Evolutionary conservation across 1,140 invertebrate genomes (phyloP).

Genomic region (Caligus rogercresseyi): DNA sequence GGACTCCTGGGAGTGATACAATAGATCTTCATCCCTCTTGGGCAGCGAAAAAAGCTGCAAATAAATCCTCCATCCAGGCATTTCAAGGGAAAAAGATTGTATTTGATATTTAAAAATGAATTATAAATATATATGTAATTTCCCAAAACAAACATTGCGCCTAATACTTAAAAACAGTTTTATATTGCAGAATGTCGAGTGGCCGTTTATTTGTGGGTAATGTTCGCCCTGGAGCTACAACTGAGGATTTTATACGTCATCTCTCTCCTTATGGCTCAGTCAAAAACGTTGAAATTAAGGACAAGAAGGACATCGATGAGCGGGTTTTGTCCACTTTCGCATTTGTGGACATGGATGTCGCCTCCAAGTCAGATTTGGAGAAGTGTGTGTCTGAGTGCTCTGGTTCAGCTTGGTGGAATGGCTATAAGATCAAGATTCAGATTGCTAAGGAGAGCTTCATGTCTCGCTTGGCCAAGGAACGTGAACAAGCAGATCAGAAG

Average conservation of each 20-base stretch:
- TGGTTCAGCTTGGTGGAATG: not conserved
- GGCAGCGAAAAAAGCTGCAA: conserved; percentile 11
- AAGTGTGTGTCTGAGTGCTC: not conserved
- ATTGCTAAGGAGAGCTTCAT: conserved; percentile 8
- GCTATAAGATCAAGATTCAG: conserved; percentile 6
- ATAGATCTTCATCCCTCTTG: conserved; percentile 8
- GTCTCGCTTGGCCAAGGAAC: not conserved
- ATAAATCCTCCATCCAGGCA: conserved; percentile 3
- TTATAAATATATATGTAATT: not conserved
- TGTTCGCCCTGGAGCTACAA: not conserved
- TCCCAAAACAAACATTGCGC: not conserved
- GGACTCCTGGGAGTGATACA: not conserved
- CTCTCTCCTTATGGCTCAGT: not conserved
- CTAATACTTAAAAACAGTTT: not conserved
- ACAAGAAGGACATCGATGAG: conserved; percentile 11
- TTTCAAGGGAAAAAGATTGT: conserved; percentile 13
- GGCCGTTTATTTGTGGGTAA: conserved; percentile 6
- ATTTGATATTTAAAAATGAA: conserved; percentile 1
- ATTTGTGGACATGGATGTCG: not conserved
- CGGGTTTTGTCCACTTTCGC: conserved; percentile 5
- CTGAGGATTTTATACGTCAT: not conserved
- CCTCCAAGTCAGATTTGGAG: not conserved
- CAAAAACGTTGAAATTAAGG: conserved; percentile 12
- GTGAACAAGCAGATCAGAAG: not conserved
- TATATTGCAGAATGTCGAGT: not conserved